Percentiles rank a stretch among this genome's conserved stretches.
Evolutionary conservation across 2,113 vertebrate species (phyloP).

Genomic region (Orientallactaga bullata): DNA sequence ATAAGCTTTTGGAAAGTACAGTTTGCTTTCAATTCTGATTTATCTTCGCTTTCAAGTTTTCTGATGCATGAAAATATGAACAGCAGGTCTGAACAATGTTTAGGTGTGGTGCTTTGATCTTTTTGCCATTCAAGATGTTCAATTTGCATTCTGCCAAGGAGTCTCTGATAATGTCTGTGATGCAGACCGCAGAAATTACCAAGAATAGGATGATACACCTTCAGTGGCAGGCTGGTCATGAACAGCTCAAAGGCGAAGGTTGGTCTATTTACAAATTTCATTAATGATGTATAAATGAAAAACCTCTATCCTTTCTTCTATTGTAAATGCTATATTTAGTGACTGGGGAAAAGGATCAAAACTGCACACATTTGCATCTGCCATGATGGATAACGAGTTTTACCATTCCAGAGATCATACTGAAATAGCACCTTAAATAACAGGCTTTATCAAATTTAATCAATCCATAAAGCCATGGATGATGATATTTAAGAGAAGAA

Average conservation of each 20-base stretch:
- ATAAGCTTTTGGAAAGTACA: neutral
- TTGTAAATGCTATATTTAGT: slow-evolving; percentile 59
- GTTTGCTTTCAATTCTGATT: slow-evolving; percentile 59
- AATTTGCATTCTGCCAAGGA: slow-evolving; percentile 65
- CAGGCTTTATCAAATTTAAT: slow-evolving; percentile 57
- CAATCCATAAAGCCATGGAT: slow-evolving; percentile 41
- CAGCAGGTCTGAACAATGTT: slow-evolving; percentile 55
- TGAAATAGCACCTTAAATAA: slow-evolving; percentile 54
- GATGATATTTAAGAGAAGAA: slow-evolving; percentile 55
- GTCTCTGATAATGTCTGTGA: slow-evolving; percentile 55
- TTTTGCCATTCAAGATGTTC: slow-evolving; percentile 61
- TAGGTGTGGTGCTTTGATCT: slow-evolving; percentile 66
- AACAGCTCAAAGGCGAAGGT: slow-evolving; percentile 38
- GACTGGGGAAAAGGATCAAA: slow-evolving; percentile 29
- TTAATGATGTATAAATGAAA: slow-evolving; percentile 68
- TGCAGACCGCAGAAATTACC: slow-evolving; percentile 41
- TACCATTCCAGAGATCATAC: slow-evolving; percentile 28
- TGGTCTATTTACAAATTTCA: slow-evolving; percentile 62
- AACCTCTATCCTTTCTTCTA: slow-evolving; percentile 5
- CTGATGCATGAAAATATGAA: slow-evolving; percentile 54
- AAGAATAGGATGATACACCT: slow-evolving; percentile 36
- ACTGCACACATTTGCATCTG: slow-evolving; percentile 61
- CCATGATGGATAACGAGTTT: slow-evolving; percentile 19
- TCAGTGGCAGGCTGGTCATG: neutral
- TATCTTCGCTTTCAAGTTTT: slow-evolving; percentile 50